These are phyloP conservation scores for Drosophila flavopinicola DNA, from an alignment of 2,888 invertebrate species.

Conservation along the genomic window DNA sequence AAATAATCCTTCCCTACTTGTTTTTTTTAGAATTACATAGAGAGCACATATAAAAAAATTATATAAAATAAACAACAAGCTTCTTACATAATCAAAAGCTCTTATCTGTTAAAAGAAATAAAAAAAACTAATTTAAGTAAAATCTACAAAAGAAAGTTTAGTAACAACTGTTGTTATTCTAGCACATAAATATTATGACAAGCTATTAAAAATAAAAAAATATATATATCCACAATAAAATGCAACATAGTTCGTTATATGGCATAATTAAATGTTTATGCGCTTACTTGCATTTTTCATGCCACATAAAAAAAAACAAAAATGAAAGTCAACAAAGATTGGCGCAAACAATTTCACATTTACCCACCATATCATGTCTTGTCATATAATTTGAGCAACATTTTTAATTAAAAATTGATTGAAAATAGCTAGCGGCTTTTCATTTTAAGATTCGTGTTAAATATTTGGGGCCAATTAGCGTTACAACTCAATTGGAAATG, in stretches of 20 bases:
- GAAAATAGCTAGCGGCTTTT: slow-evolving; percentile 28
- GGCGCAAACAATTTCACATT: background rate
- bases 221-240: background rate
- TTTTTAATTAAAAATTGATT: slow-evolving; percentile 27
- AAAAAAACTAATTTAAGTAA: background rate
- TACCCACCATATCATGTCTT: slow-evolving; percentile 15
- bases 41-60: too few species aligned
- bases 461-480: slow-evolving; percentile 61
- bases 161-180: background rate
- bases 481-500: slow-evolving; percentile 63
- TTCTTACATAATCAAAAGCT: background rate
- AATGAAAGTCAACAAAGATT: slow-evolving; percentile 30
- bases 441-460: slow-evolving; percentile 50
- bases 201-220: background rate
- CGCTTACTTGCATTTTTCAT: too few species aligned
- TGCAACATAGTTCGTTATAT: background rate
- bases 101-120: background rate
- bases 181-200: background rate
- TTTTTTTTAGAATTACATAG: too few species aligned
- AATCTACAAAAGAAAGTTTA: background rate
- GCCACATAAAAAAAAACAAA: too few species aligned
- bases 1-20: too few species aligned
- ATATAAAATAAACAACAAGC: too few species aligned
- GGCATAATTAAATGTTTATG: background rate
- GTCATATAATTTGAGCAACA: slow-evolving; percentile 27